Evolutionary conservation across 2,113 vertebrate genomes (phyloP), one percentile per base, ranked within the genome.

Genomic region (Xiphorhynchus elegans): DNA sequence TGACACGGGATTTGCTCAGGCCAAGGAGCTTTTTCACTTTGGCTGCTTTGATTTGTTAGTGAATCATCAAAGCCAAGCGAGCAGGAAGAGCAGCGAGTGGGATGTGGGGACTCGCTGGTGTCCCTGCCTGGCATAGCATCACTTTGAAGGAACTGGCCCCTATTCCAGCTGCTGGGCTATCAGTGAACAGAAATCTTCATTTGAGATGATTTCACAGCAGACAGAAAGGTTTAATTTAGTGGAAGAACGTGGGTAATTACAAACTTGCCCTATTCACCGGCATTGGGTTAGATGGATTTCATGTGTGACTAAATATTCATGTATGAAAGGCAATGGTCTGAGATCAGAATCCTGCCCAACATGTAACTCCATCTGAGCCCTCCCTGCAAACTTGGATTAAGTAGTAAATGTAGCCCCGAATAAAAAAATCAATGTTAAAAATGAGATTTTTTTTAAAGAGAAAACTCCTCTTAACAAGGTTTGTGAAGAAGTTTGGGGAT

Each of bases 241-340:
- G 37, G 20, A 29, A 74, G 58, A 76, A 85, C 0, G 16, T 14
- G 88, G 68, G 6, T 76, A 88, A 80, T 76, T 86, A 80, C 55
- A 50, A 80, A 59, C 68, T 33, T 12, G 11, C 10, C 35, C 31
- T 29, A 2, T 74, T 69, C 39, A 13, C 37, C 49, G 73, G 37
- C 1, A 0, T 24, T 7, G 53, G 50, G 18, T 88, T 26, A 62
- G 92, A 9, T 74, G 79, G 50, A 33, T 72, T 96, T 79, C 59
- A 35, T 23, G 81, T 89, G 83, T 87, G 82, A 76, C 85, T 79
- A 89, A 96, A 94, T 89, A 85, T 50, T 85, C 91, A 20, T 2
- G 8, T 69, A 4, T 3, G 53, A 81, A n/a, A 13, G 70, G 37
- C n/a, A 29, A 18, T 0, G 29, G 16, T 8, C 58, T 49, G 62